phyloP scores from a whole-genome alignment of 1,140 invertebrate genomes.

The Babylonia areolata region DNA sequence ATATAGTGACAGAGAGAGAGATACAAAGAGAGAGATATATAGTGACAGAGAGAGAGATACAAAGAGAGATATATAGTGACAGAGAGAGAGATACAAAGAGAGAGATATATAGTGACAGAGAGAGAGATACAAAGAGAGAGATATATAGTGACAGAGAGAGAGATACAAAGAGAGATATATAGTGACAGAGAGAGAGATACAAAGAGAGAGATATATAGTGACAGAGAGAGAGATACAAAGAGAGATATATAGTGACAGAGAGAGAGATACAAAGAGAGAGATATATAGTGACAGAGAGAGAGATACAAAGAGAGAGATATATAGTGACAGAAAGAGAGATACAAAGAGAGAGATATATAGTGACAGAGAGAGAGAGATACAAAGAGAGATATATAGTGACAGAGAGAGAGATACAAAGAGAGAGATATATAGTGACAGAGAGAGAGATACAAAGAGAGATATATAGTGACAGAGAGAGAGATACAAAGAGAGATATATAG shows the following conservation, averaged over 20 bases:
- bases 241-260: constrained; percentile 9
- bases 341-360: too few species aligned
- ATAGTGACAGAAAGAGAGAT: constrained; percentile 13
- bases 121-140: constrained; percentile 17
- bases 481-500: background rate
- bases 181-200: background rate
- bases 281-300: constrained; percentile 1
- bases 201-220: constrained; percentile 10
- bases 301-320: constrained; percentile 9
- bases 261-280: background rate
- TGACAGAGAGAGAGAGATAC: constrained; percentile 2
- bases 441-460: constrained; percentile 14
- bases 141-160: constrained; percentile 9
- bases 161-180: background rate
- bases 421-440: constrained; percentile 9
- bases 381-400: background rate
- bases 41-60: constrained; percentile 14
- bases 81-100: background rate
- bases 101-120: background rate
- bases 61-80: background rate
- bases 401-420: constrained; percentile 17
- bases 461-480: background rate
- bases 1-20: constrained; percentile 5
- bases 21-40: constrained; percentile 3
- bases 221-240: constrained; percentile 14